These are phyloP conservation scores for Pristionchus maxplancki DNA, from an alignment of 2,888 invertebrate genomes.

Conservation along the genomic window DNA sequence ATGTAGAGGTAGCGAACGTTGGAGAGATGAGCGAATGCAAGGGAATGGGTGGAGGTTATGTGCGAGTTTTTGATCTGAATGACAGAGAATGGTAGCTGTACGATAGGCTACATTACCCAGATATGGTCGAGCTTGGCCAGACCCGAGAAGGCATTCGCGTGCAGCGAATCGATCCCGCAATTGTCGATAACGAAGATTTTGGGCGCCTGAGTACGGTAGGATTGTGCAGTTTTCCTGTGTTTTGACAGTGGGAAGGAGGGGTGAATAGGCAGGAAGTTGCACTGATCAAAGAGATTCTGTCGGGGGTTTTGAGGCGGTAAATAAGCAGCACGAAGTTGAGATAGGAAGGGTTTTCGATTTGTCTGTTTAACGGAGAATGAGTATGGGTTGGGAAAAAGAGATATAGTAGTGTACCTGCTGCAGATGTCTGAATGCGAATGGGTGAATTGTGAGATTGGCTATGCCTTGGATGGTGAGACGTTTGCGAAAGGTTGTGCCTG, in stretches of 20 bases:
- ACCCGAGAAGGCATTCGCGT: conserved; percentile 53
- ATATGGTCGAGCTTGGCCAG: conserved; percentile 60
- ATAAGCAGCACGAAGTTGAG: not conserved
- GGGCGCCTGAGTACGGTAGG: conserved; percentile 36
- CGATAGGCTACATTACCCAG: conserved; percentile 52
- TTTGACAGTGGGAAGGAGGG: not conserved
- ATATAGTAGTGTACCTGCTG: conserved; percentile 17
- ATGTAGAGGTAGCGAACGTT: conserved; percentile 72
- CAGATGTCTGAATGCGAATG: conserved; percentile 26
- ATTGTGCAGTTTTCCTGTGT: not conserved
- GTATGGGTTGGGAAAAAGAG: not conserved
- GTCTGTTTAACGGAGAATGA: too few species aligned
- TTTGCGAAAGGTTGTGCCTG: not conserved
- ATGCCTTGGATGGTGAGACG: conserved; percentile 12
- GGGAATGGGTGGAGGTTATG: conserved; percentile 63
- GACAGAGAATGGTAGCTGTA: not conserved
- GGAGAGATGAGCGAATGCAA: conserved; percentile 67
- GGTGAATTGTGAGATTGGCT: conserved; percentile 23
- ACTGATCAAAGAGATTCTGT: not conserved
- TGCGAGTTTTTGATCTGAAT: conserved; percentile 67
- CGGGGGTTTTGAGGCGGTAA: not conserved
- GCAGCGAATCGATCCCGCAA: conserved; percentile 7
- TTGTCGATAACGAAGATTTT: conserved; percentile 47
- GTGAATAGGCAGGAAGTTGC: not conserved
- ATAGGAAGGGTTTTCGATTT: too few species aligned